A percentile compares a stretch with the other conserved stretches of the same genome.
These are phyloP conservation scores for Camponotus pennsylvanicus DNA, from an alignment of 1,140 invertebrate species.

Conservation along the genomic window DNA sequence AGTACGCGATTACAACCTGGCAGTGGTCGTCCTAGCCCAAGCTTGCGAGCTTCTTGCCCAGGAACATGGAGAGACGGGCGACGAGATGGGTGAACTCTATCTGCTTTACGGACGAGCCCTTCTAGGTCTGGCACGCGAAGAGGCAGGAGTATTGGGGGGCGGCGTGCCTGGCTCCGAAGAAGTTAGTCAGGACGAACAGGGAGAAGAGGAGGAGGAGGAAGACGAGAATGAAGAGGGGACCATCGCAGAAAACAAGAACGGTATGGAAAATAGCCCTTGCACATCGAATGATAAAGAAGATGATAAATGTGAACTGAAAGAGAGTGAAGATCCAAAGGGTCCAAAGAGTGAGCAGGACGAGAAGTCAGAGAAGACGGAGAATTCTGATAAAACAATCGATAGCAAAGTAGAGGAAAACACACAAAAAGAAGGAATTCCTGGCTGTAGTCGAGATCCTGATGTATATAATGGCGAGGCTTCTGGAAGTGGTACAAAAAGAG, in stretches of 20 bases:
- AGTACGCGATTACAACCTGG: slow-evolving; percentile 92
- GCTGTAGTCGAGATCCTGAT: slow-evolving; percentile 60
- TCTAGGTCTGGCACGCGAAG: slow-evolving; percentile 92
- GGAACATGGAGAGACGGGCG: slow-evolving; percentile 91
- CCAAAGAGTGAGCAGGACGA: slow-evolving; percentile 62
- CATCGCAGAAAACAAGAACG: slow-evolving; percentile 76
- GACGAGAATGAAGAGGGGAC: slow-evolving; percentile 78
- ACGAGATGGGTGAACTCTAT: slow-evolving; percentile 94
- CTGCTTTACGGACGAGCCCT: slow-evolving; percentile 93
- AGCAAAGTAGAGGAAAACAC: slow-evolving; percentile 41
- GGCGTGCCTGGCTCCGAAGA: slow-evolving; percentile 89
- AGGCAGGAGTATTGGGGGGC: slow-evolving; percentile 92
- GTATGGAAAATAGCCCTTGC: slow-evolving; percentile 75
- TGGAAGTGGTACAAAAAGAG: slow-evolving; percentile 68
- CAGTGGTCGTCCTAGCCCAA: slow-evolving; percentile 91
- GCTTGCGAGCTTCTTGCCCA: slow-evolving; percentile 91
- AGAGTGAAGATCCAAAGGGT: slow-evolving; percentile 67
- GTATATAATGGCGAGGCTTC: slow-evolving; percentile 27
- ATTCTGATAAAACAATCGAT: slow-evolving; percentile 41
- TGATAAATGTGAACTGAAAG: slow-evolving; percentile 66
- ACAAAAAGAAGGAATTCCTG: slow-evolving; percentile 59
- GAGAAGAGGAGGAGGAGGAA: slow-evolving; percentile 86
- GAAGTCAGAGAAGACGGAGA: slow-evolving; percentile 23
- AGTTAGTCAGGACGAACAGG: slow-evolving; percentile 85
- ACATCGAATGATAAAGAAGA: slow-evolving; percentile 40